These are phyloP conservation scores for Heliconius charithonia DNA, from an alignment of 2,888 invertebrate species.

Conservation along the genomic window DNA sequence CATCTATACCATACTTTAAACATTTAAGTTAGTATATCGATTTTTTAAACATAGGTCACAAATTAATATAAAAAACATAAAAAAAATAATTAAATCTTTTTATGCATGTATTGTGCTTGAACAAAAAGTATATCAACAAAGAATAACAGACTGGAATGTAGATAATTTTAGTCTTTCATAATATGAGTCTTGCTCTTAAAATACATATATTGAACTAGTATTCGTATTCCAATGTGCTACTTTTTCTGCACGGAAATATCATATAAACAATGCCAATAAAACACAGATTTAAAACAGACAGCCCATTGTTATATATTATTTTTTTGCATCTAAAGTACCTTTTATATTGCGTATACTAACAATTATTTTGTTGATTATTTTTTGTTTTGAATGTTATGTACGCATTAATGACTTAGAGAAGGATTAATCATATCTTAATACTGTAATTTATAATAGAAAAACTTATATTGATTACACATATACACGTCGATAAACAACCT, in stretches of 20 bases:
- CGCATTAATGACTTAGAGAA: neutral
- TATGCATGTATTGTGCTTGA: neutral
- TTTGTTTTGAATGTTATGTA: neutral
- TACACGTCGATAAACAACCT: neutral
- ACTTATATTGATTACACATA: neutral
- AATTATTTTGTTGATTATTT: neutral
- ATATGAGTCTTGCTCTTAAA: neutral
- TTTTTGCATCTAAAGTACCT: neutral
- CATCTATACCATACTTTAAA: neutral
- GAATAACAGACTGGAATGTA: neutral
- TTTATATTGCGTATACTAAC: neutral
- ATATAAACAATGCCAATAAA: conserved; percentile 26
- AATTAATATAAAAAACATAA: neutral
- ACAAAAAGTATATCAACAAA: neutral
- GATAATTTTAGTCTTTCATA: conserved; percentile 2
- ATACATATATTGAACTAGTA: conserved; percentile 13
- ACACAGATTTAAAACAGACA: conserved; percentile 8
- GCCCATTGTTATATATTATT: neutral
- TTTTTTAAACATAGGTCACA: neutral
- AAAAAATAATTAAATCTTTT: neutral
- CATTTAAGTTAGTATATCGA: neutral
- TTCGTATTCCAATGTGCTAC: conserved; percentile 11
- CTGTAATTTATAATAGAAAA: neutral
- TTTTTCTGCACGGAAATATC: conserved; percentile 2
- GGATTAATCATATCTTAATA: neutral